These are phyloP conservation scores for Phrixothrix hirtus DNA, from an alignment of 2,888 invertebrate genomes.

Conservation along the genomic window DNA sequence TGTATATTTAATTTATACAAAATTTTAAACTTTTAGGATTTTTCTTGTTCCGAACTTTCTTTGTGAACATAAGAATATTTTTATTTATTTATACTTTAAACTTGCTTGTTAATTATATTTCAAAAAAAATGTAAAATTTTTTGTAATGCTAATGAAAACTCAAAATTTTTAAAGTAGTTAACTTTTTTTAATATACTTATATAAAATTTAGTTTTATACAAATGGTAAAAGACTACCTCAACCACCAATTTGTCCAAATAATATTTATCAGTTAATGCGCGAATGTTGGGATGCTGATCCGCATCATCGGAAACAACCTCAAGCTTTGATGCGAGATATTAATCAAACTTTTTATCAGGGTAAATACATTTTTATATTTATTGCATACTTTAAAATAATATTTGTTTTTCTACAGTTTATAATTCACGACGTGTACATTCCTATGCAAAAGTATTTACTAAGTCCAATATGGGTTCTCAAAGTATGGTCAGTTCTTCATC, in stretches of 20 bases:
- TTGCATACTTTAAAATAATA: neutral
- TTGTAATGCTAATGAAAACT: neutral
- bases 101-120: too few species aligned
- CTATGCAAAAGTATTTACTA: conserved; percentile 56
- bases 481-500: conserved; percentile 43
- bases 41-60: too few species aligned
- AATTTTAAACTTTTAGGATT: too few species aligned
- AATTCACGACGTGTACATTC: conserved; percentile 65
- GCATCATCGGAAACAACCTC: conserved; percentile 73
- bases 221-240: conserved; percentile 70
- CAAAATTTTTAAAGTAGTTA: neutral
- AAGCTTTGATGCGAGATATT: conserved; percentile 83
- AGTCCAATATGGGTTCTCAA: conserved; percentile 20
- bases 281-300: conserved; percentile 82
- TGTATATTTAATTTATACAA: too few species aligned
- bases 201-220: conserved; percentile 62
- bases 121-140: neutral
- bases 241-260: conserved; percentile 71
- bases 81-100: too few species aligned
- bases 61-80: too few species aligned
- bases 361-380: conserved; percentile 40
- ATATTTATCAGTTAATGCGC: conserved; percentile 75
- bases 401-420: conserved; percentile 56
- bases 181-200: neutral
- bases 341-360: conserved; percentile 78